Conservation (phyloP, 2,888 invertebrate genomes). For the Campopleginae sp. region DNA sequence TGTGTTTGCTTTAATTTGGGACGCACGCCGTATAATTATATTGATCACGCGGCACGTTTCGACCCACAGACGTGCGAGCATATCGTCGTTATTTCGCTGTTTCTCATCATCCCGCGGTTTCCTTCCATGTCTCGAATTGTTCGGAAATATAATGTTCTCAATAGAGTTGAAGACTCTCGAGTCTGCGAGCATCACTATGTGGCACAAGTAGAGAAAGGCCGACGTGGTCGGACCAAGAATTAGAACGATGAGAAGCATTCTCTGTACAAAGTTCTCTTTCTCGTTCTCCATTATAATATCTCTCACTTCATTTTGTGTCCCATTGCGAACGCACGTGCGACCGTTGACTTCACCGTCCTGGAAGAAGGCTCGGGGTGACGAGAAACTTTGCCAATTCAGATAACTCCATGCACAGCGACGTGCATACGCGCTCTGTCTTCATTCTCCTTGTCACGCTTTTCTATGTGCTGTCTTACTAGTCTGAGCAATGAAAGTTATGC, state of each 20-base stretch:
- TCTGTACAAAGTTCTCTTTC: conserved; percentile 13
- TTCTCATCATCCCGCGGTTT: conserved; percentile 4
- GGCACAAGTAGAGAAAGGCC: conserved; percentile 49
- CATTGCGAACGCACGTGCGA: conserved; percentile 54
- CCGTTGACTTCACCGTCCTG: conserved; percentile 36
- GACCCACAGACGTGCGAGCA: not conserved
- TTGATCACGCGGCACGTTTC: not conserved
- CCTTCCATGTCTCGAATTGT: conserved; percentile 20
- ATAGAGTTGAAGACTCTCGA: not conserved
- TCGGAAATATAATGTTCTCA: not conserved
- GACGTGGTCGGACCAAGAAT: conserved; percentile 32
- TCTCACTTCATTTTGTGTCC: conserved; percentile 7
- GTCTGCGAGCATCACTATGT: not conserved
- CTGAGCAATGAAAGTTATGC: conserved; percentile 24
- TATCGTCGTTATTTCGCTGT: not conserved
- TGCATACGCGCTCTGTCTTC: conserved; percentile 55
- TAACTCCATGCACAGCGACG: conserved; percentile 49
- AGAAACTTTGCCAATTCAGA: conserved; percentile 65
- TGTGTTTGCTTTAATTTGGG: not conserved
- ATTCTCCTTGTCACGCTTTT: conserved; percentile 38
- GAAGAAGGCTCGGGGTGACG: conserved; percentile 32
- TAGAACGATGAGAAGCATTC: conserved; percentile 19
- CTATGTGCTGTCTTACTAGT: conserved; percentile 12
- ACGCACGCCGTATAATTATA: not conserved
- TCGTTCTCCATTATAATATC: conserved; percentile 1